Base-by-base conservation (phyloP, 2,797 vertebrate genomes). In the Silurus lanzhouensis region DNA sequence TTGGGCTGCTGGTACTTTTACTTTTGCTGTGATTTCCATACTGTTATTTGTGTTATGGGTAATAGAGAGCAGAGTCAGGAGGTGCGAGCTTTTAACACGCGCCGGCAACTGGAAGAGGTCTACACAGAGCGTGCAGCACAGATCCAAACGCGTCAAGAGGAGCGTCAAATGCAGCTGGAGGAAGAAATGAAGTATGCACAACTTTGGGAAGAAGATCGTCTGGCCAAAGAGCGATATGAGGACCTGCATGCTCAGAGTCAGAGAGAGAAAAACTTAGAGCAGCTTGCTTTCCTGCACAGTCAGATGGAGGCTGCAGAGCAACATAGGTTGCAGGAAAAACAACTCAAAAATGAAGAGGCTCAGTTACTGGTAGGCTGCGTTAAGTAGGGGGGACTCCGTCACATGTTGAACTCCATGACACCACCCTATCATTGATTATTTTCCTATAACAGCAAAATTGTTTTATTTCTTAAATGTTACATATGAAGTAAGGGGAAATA, bases 191-290 rank as follows among this genome's bases (percentile, higher is more conserved):
- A 95, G 86, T 93, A 96, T 22, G 89, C 91, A 0, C 91, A 94
- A 64, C 94, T 98, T 70, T 97, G 96, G 95, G 94, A 96, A 77
- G 93, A 93, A 7, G 97, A 98, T 1, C 88, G 92, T 0, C 31
- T 89, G 72, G 96, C 95, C 19, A 97, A 97, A 89, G 95, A 95
- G 31, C 91, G 93, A 58, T 91, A 89, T 0, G 94, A 92, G 31
- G 88, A 7, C 0, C 25, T 75, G 64, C 88, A 92, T 4, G 67
- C 19, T 0, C 90, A 88, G 90, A 89, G 81, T 3, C 91, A 64
- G 38, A 87, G 48, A 0, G 86, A 89, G 44, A 91, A 85, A 20
- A 87, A 91, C 38, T 75, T 10, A 12, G 89, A 94, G 55, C 91
- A 92, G 38, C 67, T 90, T 83, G 82, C 88, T 0, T 85, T 67